These are phyloP conservation scores for Netelia fuscicornis DNA, from an alignment of 2,888 invertebrate species.

Conservation along the genomic window DNA sequence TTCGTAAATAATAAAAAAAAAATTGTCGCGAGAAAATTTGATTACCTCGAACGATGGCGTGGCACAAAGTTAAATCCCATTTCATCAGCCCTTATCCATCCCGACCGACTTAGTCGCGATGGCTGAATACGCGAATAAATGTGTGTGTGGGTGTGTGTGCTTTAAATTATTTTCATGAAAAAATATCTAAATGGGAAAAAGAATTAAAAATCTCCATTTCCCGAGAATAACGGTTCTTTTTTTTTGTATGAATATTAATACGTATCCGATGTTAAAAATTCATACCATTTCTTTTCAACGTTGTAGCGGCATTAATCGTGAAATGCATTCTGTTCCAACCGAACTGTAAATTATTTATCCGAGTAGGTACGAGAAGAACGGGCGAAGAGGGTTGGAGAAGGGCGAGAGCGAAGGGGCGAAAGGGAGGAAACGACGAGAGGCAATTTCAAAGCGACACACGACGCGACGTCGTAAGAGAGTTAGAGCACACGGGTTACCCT, in stretches of 20 bases:
- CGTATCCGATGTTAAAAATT: no score
- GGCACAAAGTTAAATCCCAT: conserved; percentile 18
- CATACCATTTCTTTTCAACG: conserved; percentile 33
- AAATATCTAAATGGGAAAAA: background rate
- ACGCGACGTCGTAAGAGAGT: conserved; percentile 13
- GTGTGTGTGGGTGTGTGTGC: no score
- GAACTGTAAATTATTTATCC: background rate
- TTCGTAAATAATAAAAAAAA: conserved; percentile 42
- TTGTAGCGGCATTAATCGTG: background rate
- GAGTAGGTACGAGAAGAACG: conserved; percentile 34
- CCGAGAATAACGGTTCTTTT: no score
- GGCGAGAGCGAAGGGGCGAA: conserved; percentile 30
- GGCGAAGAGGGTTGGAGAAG: background rate
- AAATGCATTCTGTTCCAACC: background rate
- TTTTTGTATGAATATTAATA: conserved; percentile 41
- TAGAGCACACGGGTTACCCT: background rate
- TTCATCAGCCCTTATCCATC: background rate
- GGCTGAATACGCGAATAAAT: background rate
- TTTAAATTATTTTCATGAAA: background rate
- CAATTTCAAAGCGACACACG: conserved; percentile 16
- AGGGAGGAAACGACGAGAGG: conserved; percentile 37
- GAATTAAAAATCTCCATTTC: no score
- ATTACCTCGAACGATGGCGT: conserved; percentile 36
- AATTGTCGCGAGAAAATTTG: conserved; percentile 43
- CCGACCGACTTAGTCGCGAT: no score